These are phyloP conservation scores for Eucidaris tribuloides DNA, from an alignment of 35 echinoderm and acorn worm genomes.

Conservation along the genomic window DNA sequence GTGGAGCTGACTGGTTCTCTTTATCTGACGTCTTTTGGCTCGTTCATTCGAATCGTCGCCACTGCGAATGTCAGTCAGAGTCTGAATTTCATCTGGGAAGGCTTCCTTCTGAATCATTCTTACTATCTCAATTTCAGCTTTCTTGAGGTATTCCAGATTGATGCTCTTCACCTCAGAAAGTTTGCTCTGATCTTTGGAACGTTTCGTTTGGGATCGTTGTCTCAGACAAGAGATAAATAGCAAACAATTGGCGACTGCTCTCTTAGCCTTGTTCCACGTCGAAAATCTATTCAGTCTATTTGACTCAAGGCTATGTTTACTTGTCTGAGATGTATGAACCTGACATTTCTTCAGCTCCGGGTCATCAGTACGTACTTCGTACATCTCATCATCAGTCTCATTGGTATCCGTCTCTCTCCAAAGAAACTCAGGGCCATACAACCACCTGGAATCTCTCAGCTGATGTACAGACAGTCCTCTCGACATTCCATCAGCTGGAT, in stretches of 20 bases:
- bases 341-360: not conserved
- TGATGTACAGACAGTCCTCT: conserved; percentile 12
- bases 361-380: not conserved
- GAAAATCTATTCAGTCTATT: conserved; percentile 47
- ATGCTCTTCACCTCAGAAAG: not conserved
- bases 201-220: not conserved
- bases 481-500: conserved; percentile 46
- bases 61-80: not conserved
- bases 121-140: conserved; percentile 30
- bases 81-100: conserved; percentile 29
- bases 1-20: conserved; percentile 23
- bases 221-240: not conserved
- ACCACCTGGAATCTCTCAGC: conserved; percentile 19
- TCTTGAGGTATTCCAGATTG: conserved; percentile 6
- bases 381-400: not conserved
- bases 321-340: not conserved
- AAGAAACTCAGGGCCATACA: conserved; percentile 33
- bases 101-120: conserved; percentile 18
- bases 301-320: not conserved
- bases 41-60: not conserved
- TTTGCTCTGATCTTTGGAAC: not conserved
- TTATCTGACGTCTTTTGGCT: not conserved
- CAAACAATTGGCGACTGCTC: conserved; percentile 29
- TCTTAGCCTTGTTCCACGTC: conserved; percentile 26
- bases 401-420: not conserved